These are phyloP conservation scores for Channa argus DNA, from an alignment of 2,113 vertebrate genomes.

Conservation along the genomic window DNA sequence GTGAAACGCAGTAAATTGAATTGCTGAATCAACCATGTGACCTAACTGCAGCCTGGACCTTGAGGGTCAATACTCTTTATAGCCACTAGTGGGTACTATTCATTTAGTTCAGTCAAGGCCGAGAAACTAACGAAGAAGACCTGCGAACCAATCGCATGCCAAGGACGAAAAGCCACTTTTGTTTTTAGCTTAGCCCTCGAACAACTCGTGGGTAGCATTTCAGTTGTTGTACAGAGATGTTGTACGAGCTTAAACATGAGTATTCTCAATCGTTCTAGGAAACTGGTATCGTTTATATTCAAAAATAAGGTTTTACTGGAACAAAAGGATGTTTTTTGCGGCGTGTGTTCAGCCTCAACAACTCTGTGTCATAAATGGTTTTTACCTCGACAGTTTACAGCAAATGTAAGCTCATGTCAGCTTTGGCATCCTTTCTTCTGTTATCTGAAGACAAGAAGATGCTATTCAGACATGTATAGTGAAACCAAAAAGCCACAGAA, in stretches of 20 bases:
- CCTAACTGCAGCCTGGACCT: background rate
- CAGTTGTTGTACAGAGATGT: background rate
- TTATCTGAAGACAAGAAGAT: slow-evolving; percentile 7
- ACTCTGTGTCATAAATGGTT: background rate
- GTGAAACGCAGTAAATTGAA: background rate
- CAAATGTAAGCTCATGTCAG: slow-evolving; percentile 12
- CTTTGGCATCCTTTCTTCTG: background rate
- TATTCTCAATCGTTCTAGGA: slow-evolving; percentile 19
- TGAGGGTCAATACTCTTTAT: background rate
- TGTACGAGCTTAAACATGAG: slow-evolving; percentile 32
- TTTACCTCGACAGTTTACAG: background rate
- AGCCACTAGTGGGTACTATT: slow-evolving; percentile 4
- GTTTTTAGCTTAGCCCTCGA: slow-evolving; percentile 34
- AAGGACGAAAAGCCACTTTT: slow-evolving; percentile 48
- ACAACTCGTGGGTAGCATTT: background rate
- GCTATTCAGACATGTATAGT: slow-evolving; percentile 35
- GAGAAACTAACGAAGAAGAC: slow-evolving; percentile 43
- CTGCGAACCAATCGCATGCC: slow-evolving; percentile 54
- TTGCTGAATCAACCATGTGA: background rate
- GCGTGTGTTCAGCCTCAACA: background rate
- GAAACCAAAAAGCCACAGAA: slow-evolving; percentile 10
- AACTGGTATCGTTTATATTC: slow-evolving; percentile 11
- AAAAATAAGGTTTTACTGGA: slow-evolving; percentile 4
- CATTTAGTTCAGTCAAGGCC: fast-evolving
- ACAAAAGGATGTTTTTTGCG: background rate